Percentiles rank a stretch among this genome's conserved stretches.
Conservation (phyloP, 2,888 invertebrate genomes). For the Caenorhabditis sp. region DNA sequence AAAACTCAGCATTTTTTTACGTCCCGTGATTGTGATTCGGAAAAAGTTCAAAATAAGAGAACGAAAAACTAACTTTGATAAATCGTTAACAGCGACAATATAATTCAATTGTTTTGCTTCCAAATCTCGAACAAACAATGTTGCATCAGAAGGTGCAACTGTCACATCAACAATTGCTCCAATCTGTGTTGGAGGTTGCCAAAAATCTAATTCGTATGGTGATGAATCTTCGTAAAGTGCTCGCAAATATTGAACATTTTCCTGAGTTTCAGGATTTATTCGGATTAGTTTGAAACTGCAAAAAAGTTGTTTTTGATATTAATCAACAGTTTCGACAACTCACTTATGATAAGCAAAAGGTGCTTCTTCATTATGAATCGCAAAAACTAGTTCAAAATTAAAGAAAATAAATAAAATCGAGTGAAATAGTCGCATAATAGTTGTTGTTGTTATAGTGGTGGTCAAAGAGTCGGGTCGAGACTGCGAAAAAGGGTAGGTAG, state of each 20-base stretch:
- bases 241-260: constrained; percentile 55
- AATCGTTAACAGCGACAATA: constrained; percentile 65
- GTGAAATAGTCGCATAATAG: neutral
- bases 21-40: too few relatives aligned
- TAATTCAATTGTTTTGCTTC: constrained; percentile 59
- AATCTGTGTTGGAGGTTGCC: constrained; percentile 63
- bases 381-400: neutral
- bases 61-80: constrained; percentile 67
- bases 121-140: constrained; percentile 62
- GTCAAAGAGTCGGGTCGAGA: neutral
- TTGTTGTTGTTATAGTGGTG: too few relatives aligned
- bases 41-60: too few relatives aligned
- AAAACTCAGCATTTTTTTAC: too few relatives aligned
- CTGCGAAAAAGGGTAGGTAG: neutral
- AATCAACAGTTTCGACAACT: constrained; percentile 4
- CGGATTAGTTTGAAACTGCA: constrained; percentile 68
- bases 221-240: constrained; percentile 57
- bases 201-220: constrained; percentile 66
- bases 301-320: neutral
- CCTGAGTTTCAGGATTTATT: constrained; percentile 62
- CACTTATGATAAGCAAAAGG: constrained; percentile 23
- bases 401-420: neutral
- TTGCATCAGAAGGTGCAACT: constrained; percentile 61
- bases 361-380: constrained; percentile 25
- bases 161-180: constrained; percentile 60